A percentile compares a stretch with the other conserved stretches of the same genome.
Conservation (phyloP, 2,113 vertebrate genomes). For the Entelurus aequoreus region DNA sequence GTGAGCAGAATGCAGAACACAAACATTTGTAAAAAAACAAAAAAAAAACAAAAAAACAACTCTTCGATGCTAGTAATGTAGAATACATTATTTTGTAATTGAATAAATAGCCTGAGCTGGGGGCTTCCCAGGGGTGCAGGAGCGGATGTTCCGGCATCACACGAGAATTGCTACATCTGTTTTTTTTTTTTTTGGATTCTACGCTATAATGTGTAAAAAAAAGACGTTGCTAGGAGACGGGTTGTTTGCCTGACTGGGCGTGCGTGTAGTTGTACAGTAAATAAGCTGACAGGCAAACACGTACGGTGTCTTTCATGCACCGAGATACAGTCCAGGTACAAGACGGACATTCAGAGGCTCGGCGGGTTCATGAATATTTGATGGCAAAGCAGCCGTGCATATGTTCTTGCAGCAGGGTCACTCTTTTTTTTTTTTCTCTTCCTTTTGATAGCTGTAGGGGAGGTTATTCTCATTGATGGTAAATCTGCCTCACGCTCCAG, state of each 20-base stretch:
- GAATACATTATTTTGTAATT: constrained; percentile 30
- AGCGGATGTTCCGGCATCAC: constrained; percentile 18
- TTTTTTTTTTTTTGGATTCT: not conserved
- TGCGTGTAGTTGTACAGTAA: constrained; percentile 2
- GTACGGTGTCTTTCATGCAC: not conserved
- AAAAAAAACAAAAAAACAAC: constrained; percentile 3
- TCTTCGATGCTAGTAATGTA: constrained; percentile 4
- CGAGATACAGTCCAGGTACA: not conserved
- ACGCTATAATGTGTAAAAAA: constrained; percentile 1
- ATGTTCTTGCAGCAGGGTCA: constrained; percentile 13
- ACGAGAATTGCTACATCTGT: not conserved
- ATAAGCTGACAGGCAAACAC: not conserved
- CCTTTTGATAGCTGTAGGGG: not conserved
- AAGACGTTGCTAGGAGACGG: constrained; percentile 28
- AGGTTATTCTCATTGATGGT: constrained; percentile 16
- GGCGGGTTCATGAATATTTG: constrained; percentile 60
- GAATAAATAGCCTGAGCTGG: constrained; percentile 15
- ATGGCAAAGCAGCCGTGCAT: constrained; percentile 52
- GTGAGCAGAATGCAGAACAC: constrained; percentile 13
- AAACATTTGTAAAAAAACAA: constrained; percentile 10
- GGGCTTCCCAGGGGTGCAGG: constrained; percentile 31
- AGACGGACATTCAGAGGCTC: constrained; percentile 6
- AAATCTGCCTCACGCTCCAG: constrained; percentile 20
- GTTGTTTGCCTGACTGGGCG: constrained; percentile 12
- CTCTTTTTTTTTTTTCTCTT: not conserved